Evolutionary conservation across 23 tunicate species (phyloP).

Genomic region (Ciona savignyi): DNA sequence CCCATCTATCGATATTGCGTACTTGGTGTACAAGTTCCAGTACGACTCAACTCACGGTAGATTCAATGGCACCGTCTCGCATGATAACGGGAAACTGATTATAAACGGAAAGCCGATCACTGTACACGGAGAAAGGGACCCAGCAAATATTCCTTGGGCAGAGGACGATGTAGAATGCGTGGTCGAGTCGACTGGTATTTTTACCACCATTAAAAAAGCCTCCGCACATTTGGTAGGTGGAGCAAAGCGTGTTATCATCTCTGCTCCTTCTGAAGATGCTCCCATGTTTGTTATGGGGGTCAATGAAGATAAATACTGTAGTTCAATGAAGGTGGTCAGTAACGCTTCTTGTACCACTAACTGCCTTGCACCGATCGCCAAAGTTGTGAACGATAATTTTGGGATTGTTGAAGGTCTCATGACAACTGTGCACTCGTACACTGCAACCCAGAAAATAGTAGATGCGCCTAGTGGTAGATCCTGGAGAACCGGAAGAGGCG

Average conservation of each 20-base stretch:
- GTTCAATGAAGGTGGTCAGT: no score
- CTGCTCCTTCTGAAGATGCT: conserved; percentile 29
- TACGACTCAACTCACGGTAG: conserved; percentile 26
- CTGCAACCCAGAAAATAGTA: no score
- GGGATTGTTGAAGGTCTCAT: conserved; percentile 26
- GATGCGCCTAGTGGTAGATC: neutral
- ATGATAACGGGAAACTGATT: conserved; percentile 9
- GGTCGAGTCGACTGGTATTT: conserved; percentile 17
- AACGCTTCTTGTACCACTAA: no score
- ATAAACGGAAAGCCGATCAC: conserved; percentile 9
- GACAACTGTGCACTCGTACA: conserved; percentile 35
- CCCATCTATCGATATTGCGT: conserved; percentile 10
- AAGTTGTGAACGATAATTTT: no score
- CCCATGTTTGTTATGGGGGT: conserved; percentile 28
- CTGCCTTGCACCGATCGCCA: no score
- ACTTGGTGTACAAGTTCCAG: conserved; percentile 21
- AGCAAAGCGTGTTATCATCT: conserved; percentile 21
- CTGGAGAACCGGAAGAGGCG: conserved; percentile 17
- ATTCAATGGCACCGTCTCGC: conserved; percentile 13
- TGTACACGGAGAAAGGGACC: neutral
- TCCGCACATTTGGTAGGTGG: conserved; percentile 1
- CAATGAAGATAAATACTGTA: conserved; percentile 7
- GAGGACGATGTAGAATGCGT: conserved; percentile 24
- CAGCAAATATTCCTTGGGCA: conserved; percentile 10
- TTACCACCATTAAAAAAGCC: conserved; percentile 11